Evolutionary conservation across 1,140 invertebrate genomes (phyloP).

Genomic region (Proctacanthus coquilletti): DNA sequence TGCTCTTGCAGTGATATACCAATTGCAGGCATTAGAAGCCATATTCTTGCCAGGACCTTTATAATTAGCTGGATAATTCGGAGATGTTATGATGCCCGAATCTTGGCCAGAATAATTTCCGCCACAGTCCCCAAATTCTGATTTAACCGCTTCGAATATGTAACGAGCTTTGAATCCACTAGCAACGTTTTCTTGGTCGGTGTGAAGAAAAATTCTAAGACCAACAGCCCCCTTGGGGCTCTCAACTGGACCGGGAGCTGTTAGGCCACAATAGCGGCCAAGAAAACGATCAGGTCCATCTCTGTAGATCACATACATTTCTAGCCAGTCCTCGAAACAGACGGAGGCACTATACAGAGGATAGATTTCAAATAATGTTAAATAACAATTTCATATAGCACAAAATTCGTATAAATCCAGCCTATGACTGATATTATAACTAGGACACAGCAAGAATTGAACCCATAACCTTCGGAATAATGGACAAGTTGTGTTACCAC

Average conservation of each 20-base stretch:
- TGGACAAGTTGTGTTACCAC: too few relatives aligned
- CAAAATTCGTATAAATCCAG: too few relatives aligned
- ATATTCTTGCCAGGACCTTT: conserved; percentile 54
- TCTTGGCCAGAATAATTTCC: conserved; percentile 71
- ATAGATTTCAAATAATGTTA: not conserved
- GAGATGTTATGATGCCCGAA: conserved; percentile 75
- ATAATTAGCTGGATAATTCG: conserved; percentile 76
- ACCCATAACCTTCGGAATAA: too few relatives aligned
- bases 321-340: conserved; percentile 85
- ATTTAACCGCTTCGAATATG: conserved; percentile 70
- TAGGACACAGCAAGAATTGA: too few relatives aligned
- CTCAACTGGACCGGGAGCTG: conserved; percentile 77
- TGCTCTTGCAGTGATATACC: conserved; percentile 72
- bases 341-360: conserved; percentile 43
- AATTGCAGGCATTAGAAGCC: conserved; percentile 76
- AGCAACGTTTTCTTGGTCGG: conserved; percentile 65
- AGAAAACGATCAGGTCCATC: conserved; percentile 65
- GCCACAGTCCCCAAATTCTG: conserved; percentile 82
- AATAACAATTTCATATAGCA: conserved; percentile 4
- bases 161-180: conserved; percentile 86
- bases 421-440: too few relatives aligned
- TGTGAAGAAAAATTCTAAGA: conserved; percentile 68
- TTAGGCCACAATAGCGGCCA: conserved; percentile 70
- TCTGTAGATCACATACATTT: conserved; percentile 75
- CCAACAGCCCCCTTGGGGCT: conserved; percentile 70